These are phyloP conservation scores for Hypercompe scribonia DNA, from an alignment of 2,888 invertebrate genomes.

Conservation along the genomic window DNA sequence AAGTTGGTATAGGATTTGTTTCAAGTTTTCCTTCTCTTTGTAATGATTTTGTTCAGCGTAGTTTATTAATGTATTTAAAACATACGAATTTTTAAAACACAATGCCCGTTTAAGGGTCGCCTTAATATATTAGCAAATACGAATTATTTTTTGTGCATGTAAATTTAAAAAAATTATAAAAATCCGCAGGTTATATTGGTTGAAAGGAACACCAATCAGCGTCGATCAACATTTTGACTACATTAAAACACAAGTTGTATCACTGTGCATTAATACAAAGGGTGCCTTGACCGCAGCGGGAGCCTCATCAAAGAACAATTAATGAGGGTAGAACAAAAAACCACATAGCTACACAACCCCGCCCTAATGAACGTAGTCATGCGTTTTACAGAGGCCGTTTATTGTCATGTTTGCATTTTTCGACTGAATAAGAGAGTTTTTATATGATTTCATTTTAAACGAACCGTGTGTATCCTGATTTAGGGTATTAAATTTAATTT, in stretches of 20 bases:
- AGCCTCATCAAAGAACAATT: conserved; percentile 68
- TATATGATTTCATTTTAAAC: conserved; percentile 16
- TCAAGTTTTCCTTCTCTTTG: no score
- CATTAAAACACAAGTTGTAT: conserved; percentile 36
- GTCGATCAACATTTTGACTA: conserved; percentile 17
- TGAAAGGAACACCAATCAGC: not conserved
- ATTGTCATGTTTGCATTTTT: conserved; percentile 27
- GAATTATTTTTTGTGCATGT: not conserved
- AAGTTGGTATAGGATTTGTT: no score
- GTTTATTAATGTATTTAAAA: no score
- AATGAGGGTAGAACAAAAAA: conserved; percentile 64
- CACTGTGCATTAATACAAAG: conserved; percentile 53
- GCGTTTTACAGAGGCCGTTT: conserved; percentile 26
- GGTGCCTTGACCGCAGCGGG: conserved; percentile 45
- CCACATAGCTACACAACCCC: conserved; percentile 42
- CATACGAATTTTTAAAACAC: no score
- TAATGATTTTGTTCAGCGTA: no score
- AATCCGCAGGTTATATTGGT: not conserved
- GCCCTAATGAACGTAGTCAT: conserved; percentile 61
- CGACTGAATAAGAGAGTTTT: conserved; percentile 20
- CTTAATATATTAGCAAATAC: not conserved
- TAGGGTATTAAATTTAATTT: not conserved
- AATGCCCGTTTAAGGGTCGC: no score
- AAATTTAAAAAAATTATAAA: not conserved
- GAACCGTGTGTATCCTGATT: conserved; percentile 11